phyloP scores from a whole-genome alignment of 1,140 invertebrate species.

The Caenorhabditis latens region DNA sequence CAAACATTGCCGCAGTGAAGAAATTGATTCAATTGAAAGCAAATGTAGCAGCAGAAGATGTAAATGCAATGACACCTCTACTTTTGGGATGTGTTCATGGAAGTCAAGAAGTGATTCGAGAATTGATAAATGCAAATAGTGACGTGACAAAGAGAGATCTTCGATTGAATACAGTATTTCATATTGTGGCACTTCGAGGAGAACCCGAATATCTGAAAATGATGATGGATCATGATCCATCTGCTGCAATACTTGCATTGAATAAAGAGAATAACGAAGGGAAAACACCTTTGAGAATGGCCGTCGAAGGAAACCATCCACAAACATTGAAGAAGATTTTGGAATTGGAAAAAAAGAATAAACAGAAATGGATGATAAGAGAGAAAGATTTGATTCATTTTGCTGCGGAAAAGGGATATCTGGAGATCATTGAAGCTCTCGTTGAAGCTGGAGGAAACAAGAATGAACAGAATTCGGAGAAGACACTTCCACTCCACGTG shows the following conservation, averaged over 20 bases:
- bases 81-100: slow-evolving; percentile 49
- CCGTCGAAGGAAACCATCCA: slow-evolving; percentile 60
- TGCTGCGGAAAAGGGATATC: slow-evolving; percentile 78
- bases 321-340: slow-evolving; percentile 55
- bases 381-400: slow-evolving; percentile 77
- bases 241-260: neutral
- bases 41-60: slow-evolving; percentile 47
- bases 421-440: slow-evolving; percentile 78
- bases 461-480: slow-evolving; percentile 1
- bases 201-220: neutral
- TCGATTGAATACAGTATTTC: slow-evolving; percentile 53
- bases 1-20: slow-evolving; percentile 76
- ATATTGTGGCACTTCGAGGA: slow-evolving; percentile 56
- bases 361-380: slow-evolving; percentile 66
- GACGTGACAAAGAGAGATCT: slow-evolving; percentile 25
- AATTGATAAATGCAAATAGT: slow-evolving; percentile 5
- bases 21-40: slow-evolving; percentile 76
- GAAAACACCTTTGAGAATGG: slow-evolving; percentile 62
- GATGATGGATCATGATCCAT: slow-evolving; percentile 31
- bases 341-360: slow-evolving; percentile 69
- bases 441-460: slow-evolving; percentile 78
- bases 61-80: slow-evolving; percentile 42
- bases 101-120: slow-evolving; percentile 12
- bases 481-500: slow-evolving; percentile 56
- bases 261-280: slow-evolving; percentile 58